Evolutionary conservation across 2,888 invertebrate species (phyloP), one percentile per base, ranked within the genome.

Genomic region (Podotricha telesiphe): DNA sequence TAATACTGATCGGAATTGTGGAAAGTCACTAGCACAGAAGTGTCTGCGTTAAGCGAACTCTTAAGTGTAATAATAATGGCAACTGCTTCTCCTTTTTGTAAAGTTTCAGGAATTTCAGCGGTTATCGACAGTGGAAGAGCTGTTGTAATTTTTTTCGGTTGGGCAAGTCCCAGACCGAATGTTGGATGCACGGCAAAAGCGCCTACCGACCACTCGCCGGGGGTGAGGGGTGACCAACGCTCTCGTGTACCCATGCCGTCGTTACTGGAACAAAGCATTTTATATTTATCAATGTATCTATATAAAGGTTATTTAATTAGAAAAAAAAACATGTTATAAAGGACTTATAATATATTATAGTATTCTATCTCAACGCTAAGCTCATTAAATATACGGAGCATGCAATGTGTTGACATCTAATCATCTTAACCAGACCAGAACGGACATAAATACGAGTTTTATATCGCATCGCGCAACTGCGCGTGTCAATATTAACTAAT

Each of bases 21-120:
- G 83, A 99, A 93, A 0, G 97, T 96, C 0, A 99, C 95, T 78
- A 97, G 96, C 0, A 96, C 97, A 15, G 94, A 94, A 0, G 96
- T 93, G 74, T 97, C 95, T 70, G 95, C 95, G 15, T 95, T 95
- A 88, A 97, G 94, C 79, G 98, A 97, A 86, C 98, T 99, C 86
- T 97, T 97, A 10, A 99, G 95, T 2, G 97, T 96, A 13, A 97
- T 95, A 58, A 98, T 96, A 65, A 98, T 94, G 0, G 98, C 96
- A 66, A 99, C 94, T 10, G 97, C 96, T 93, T 99, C 99, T 28
- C 98, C 98, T 73, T 96, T 94, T 77, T 97, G 96, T 15, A 99
- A 95, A 0, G 97, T 96, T 78, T 97, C 96, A 0, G 99, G 99
- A 61, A 99, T 88, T 82, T 98, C 97, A 10, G 98, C 94, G 10